Base-by-base conservation (phyloP, 2,113 vertebrate genomes). In the Platichthys stellatus region DNA sequence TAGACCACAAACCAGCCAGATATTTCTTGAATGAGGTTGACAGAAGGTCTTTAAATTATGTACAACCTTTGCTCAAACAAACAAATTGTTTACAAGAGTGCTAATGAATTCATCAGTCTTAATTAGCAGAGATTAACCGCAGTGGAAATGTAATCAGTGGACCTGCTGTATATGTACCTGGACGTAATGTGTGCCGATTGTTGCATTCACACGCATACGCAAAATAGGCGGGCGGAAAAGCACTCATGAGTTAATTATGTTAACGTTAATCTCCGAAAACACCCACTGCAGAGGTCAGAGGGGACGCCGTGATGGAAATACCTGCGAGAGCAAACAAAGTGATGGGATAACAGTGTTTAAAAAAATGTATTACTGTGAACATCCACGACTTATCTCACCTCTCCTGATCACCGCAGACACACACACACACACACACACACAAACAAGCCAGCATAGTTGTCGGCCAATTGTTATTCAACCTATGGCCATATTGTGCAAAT, bases 31-130 rank as follows among this genome's bases (percentile, higher is more conserved):
- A 93, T 90, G 87, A 95, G 92, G 76, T 80, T 94, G 93, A 95
- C 92, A 95, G 91, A 94, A 93, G 91, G 94, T 92, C 93, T 95
- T 96, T 95, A 94, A 90, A 92, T 91, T 87, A 72, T 87, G 91
- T 86, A 79, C 90, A 94, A 93, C 93, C 73, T 94, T 92, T 94
- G 75, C 88, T 89, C 92, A 90, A 90, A 93, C 89, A 94, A 94
- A 94, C 89, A 72, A 85, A 93, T 87, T 94, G 90, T 95, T 96
- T 95, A 92, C 89, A 94, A 80, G 78, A 83, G 67, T 68, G 65
- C 59, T 94, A 94, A 96, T 93, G 91, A 92, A 95, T 95, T 95
- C 91, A 95, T 95, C 93, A 90, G 90, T 95, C 94, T 95, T 96
- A 94, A 95, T 93, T 94, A 92, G 90, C 79, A 78, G 76, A 63